Conservation (phyloP, 2,888 invertebrate genomes). For the Periphyllus acericola region DNA sequence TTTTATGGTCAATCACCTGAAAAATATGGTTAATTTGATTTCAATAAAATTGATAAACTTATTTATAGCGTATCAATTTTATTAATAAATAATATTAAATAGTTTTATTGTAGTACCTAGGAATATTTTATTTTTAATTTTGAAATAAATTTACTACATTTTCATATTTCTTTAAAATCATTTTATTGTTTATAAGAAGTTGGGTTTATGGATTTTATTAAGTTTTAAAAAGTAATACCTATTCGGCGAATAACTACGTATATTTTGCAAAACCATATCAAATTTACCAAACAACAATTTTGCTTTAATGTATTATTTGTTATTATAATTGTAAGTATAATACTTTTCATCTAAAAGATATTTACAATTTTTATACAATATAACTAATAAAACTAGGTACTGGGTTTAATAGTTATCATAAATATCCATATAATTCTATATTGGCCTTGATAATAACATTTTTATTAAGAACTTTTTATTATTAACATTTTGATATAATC, state of each 20-base stretch:
- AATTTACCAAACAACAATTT: neutral
- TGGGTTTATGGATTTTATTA: too few species aligned
- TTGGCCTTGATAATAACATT: slow-evolving; percentile 27
- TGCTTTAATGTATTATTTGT: neutral
- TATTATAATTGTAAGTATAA: neutral
- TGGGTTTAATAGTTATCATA: slow-evolving; percentile 6
- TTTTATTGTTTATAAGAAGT: too few species aligned
- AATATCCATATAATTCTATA: neutral
- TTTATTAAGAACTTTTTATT: neutral
- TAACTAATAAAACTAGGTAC: neutral
- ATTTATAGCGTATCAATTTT: too few species aligned
- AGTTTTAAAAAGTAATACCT: too few species aligned
- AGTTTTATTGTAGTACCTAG: neutral
- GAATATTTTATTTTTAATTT: neutral
- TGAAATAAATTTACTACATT: neutral
- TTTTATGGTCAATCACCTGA: neutral
- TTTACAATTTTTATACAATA: neutral
- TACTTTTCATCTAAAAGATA: neutral
- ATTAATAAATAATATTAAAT: neutral
- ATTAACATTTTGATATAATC: slow-evolving; percentile 3
- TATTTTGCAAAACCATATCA: neutral
- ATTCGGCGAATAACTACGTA: too few species aligned
- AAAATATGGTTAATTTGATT: neutral
- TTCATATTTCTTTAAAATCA: too few species aligned
- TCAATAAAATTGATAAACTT: neutral